Evolutionary conservation across 2,113 vertebrate genomes (phyloP).

Genomic region (Lamprotornis superbus): DNA sequence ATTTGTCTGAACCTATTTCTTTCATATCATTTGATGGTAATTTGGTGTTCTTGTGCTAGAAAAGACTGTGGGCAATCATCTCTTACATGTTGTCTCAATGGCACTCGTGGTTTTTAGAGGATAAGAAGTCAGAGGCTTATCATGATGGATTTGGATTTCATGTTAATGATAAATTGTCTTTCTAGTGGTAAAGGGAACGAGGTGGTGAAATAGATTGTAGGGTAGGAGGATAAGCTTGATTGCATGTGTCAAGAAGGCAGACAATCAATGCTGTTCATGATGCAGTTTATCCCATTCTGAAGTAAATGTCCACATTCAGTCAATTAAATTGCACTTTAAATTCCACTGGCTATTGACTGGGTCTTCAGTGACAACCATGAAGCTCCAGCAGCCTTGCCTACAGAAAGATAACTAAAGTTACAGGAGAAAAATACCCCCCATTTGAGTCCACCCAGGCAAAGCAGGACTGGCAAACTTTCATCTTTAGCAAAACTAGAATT

Average conservation of each 20-base stretch:
- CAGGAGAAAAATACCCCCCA: background rate
- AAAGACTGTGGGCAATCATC: background rate
- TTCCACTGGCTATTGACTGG: background rate
- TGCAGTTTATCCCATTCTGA: background rate
- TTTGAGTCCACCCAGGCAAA: background rate
- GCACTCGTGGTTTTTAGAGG: background rate
- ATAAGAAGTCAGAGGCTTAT: background rate
- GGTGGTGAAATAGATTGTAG: background rate
- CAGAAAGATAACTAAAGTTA: background rate
- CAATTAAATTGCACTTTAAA: slow-evolving; percentile 11
- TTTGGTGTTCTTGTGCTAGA: background rate
- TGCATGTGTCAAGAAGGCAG: background rate
- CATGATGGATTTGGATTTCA: background rate
- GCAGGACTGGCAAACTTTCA: background rate
- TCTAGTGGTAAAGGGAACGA: background rate
- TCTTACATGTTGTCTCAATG: background rate
- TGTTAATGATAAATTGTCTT: background rate
- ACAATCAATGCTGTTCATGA: background rate
- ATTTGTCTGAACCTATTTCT: background rate
- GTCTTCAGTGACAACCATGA: background rate
- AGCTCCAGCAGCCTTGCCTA: background rate
- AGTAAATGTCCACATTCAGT: background rate
- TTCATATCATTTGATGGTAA: background rate
- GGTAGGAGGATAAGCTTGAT: background rate
- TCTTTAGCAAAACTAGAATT: background rate